Base-by-base conservation (phyloP, 1,140 invertebrate species). In the Leguminivora glycinivorella region DNA sequence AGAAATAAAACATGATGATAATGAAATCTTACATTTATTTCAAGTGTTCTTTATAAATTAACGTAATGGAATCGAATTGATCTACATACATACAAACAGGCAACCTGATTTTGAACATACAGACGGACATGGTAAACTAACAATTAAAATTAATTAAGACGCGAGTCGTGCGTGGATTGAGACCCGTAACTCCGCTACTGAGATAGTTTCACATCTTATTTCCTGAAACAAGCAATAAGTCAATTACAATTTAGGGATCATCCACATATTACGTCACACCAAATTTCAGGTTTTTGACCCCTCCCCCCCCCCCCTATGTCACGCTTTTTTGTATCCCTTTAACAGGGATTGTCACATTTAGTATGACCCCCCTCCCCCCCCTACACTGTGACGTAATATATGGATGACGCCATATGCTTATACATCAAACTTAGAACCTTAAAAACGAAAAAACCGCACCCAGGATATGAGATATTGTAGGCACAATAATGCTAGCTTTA, bases 1-100 rank as follows among this genome's bases (percentile, higher is more conserved):
- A 76, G 67, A 56, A 72, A 77, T 68, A 52, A 87, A 85, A 86
- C 79, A 75, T 77, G 78, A 73, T 67, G 78, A 83, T 85, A 75
- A 77, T 82, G 88, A 88, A 88, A 78, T 71, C 84, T 89, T 88
- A 88, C 73, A 80, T 88, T 88, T 88, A 85, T 84, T 88, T 88
- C 58, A 80, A 82, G 82, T 83, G 79, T 83, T 87, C 85, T 88
- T 85, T 87, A 86, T 86, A 81, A 84, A 76, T 83, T 73, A 75
- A 72, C 73, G 75, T 68, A 63, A 63, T 86, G 85, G 82, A 88
- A 88, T 83, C 68, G 81, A 80, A 80, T 81, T 63, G 83, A 80
- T 80, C 81, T 84, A 88, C 85, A 85, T 81, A 84, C 83, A 88
- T 85, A 84, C 79, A 83, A 83, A 87, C 84, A 84, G 83, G 83